phyloP scores from a whole-genome alignment of 1,140 invertebrate genomes.

The Archivesica marissinica region DNA sequence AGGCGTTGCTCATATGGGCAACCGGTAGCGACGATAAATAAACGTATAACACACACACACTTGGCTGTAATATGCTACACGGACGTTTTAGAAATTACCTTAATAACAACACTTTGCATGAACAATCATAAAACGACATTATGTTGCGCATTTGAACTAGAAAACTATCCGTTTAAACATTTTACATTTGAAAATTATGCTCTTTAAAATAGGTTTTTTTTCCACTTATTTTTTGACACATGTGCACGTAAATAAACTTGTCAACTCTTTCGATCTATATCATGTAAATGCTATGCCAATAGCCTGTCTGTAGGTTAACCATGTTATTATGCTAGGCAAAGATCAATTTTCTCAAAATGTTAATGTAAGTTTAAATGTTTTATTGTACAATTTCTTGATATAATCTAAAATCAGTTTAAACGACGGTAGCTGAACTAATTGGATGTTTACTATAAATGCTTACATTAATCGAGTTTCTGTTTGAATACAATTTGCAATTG shows the following conservation, averaged over 20 bases:
- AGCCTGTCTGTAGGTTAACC: not conserved
- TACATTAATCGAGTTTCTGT: not conserved
- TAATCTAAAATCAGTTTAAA: slow-evolving; percentile 31
- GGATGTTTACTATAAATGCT: not conserved
- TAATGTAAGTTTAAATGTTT: slow-evolving; percentile 49
- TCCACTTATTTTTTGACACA: not conserved
- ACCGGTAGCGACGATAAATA: too few species aligned
- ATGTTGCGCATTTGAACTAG: not conserved
- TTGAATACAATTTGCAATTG: too few species aligned
- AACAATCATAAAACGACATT: too few species aligned
- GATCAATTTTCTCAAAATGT: slow-evolving; percentile 21
- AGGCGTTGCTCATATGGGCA: too few species aligned
- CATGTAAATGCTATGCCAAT: not conserved
- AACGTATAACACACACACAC: too few species aligned
- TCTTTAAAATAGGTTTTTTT: not conserved
- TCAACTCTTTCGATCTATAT: too few species aligned
- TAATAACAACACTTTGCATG: too few species aligned
- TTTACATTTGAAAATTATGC: not conserved
- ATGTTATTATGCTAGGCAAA: not conserved
- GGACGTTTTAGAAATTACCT: too few species aligned
- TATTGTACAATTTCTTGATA: slow-evolving; percentile 43
- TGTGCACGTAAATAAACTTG: too few species aligned
- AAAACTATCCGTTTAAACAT: not conserved
- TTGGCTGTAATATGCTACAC: too few species aligned
- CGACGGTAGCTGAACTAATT: slow-evolving; percentile 32